A percentile compares a stretch with the other conserved stretches of the same genome.
phyloP scores from a whole-genome alignment of 2,113 vertebrate genomes.

The Bettongia penicillata region DNA sequence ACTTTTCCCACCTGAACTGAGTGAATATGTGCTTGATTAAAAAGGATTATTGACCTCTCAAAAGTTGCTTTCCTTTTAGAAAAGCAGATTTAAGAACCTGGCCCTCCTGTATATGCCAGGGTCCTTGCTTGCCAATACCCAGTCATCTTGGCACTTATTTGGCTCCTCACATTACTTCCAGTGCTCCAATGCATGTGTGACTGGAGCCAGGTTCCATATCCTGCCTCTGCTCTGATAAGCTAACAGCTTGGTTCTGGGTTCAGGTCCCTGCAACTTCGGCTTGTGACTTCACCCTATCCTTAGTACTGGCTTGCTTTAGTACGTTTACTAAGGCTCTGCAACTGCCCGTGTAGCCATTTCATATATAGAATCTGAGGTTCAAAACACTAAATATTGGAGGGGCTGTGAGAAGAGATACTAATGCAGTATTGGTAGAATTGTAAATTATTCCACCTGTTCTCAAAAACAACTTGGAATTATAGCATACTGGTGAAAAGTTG shows the following conservation, averaged over 20 bases:
- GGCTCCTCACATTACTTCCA: not conserved
- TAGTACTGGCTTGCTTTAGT: not conserved
- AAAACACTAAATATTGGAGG: not conserved
- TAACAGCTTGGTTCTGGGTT: not conserved
- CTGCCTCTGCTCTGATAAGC: not conserved
- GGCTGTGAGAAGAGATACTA: not conserved
- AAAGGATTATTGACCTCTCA: too few relatives aligned
- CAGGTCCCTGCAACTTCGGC: not conserved
- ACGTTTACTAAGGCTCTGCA: not conserved
- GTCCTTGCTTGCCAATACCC: too few relatives aligned
- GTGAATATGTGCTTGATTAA: too few relatives aligned
- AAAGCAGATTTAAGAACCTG: too few relatives aligned
- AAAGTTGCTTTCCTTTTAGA: too few relatives aligned
- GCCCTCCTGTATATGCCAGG: too few relatives aligned
- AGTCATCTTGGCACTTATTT: not conserved
- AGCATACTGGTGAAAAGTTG: not conserved
- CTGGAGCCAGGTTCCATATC: not conserved
- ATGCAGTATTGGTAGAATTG: not conserved
- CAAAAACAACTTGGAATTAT: not conserved
- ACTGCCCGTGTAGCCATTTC: not conserved
- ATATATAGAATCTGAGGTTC: not conserved
- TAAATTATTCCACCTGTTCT: not conserved
- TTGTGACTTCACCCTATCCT: not conserved
- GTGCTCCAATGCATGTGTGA: not conserved
- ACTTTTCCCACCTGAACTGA: too few relatives aligned